Percentiles rank a stretch among this genome's conserved stretches.
These are phyloP conservation scores for Heliconius charithonia DNA, from an alignment of 2,888 invertebrate species.

Conservation along the genomic window DNA sequence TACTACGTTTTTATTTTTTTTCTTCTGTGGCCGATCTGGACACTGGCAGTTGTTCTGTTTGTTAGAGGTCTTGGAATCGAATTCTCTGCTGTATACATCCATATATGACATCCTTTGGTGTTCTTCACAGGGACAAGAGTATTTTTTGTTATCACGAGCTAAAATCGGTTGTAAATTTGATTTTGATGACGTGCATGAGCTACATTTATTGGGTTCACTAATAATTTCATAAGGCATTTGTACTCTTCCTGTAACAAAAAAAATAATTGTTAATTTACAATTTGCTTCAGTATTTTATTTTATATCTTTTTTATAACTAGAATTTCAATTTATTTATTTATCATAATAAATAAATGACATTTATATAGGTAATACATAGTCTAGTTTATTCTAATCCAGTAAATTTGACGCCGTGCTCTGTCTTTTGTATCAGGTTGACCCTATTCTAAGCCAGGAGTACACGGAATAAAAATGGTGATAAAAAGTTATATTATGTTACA, in stretches of 20 bases:
- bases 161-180: constrained; percentile 1
- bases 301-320: background rate
- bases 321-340: no score
- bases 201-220: constrained; percentile 21
- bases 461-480: background rate
- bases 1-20: constrained; percentile 45
- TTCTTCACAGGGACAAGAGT: constrained; percentile 39
- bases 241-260: constrained; percentile 14
- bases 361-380: background rate
- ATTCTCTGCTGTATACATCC: background rate
- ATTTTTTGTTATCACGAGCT: constrained; percentile 26
- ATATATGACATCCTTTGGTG: background rate
- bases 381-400: background rate
- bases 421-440: background rate
- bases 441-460: no score
- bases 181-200: constrained; percentile 21
- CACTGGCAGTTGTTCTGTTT: constrained; percentile 37
- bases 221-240: constrained; percentile 13
- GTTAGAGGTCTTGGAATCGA: background rate
- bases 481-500: background rate
- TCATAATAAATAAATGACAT: background rate
- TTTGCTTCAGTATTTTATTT: background rate
- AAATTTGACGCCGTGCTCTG: background rate
- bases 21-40: constrained; percentile 46
- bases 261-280: background rate